Base-by-base conservation (phyloP, 2,888 invertebrate genomes). In the Lasioglossum vierecki region DNA sequence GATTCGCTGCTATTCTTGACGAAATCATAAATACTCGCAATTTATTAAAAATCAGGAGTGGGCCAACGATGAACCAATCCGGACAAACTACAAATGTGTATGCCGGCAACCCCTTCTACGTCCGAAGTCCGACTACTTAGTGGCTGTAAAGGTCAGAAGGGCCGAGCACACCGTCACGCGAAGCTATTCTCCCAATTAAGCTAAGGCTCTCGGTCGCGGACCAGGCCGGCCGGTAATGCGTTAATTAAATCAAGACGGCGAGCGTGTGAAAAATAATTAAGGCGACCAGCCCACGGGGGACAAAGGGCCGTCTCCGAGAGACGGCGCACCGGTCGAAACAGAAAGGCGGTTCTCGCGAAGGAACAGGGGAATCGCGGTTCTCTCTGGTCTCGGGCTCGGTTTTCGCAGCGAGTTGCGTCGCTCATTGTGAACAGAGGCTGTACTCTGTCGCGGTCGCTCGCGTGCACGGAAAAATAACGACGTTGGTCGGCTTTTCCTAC, bases 241-340 rank as follows among this genome's bases (percentile, higher is more conserved):
- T 88, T 88, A 88, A 88, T 88, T 88, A 88, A 88, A 86, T 88
- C 84, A 88, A 88, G 86, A 88, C 86, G 84, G 81, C 83, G 86
- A 86, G 86, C 86, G 84, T 88, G 88, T 84, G 88, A 88, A 88
- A 86, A 88, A 88, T 88, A 88, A 88, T 88, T 88, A 88, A 88
- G 88, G 88, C 88, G 84, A 70, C 88, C 87, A 81, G 83, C 35
- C 63, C 39, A n/a, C 30, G 6, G 77, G 35, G 77, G 82, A 87
- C 85, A 88, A 88, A 87, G 80, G 57, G 60, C 63, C 76, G 82
- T 78, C 79, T 83, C 75, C 74, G 85, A 72, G 76, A n/a, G 57
- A 57, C 76, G 76, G 83, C 41, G 68, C 79, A 63, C 60, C 66
- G 70, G 49, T 60, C 60, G 72, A 74, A 72, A 70, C 46, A 84